Evolutionary conservation across 2,888 invertebrate genomes (phyloP), one percentile per base, ranked within the genome.

Genomic region (Drosophila lutescens): DNA sequence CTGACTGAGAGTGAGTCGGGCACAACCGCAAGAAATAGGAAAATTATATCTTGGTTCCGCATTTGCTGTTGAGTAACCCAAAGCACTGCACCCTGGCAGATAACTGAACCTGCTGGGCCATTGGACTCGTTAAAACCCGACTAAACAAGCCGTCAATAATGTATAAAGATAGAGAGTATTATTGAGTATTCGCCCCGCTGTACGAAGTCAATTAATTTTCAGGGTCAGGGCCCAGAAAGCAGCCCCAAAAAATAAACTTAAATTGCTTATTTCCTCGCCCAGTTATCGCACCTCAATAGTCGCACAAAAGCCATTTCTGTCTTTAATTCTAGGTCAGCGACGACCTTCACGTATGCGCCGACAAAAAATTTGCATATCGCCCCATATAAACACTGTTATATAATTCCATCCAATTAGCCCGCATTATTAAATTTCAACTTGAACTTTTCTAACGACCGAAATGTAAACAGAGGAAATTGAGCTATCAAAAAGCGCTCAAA

Each of bases 391-490:
- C 58, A 53, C 68, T 69, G 66, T 60, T 68, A 61, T 47, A 74
- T 74, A 72, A 71, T 82, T 61, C 67, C 54, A n/a, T 32, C 77
- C 86, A 87, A 88, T 85, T 85, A 80, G 86, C 82, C 77, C 55
- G 82, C 69, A 75, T 85, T 85, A 87, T 85, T 87, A 77, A 56
- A 47, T 71, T 74, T 86, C 74, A 86, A 88, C 83, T 86, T 83
- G 86, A 88, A 83, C 86, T 83, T 40, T 66, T 71, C 69, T 50
- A 43, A 20, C 58, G 57, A 50, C 36, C 49, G 38, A 61, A 53
- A 30, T 53, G 56, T 32, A 41, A 61, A 72, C 40, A 23, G 40
- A 70, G 71, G 44, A 70, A 71, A 69, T 36, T 72, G 32, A 66
- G 69, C 53, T 71, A 69, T 53, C 60, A 53, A 69, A 69, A 72